Evolutionary conservation across 2,113 vertebrate species (phyloP).

Genomic region (Ceyx cyanopectus): DNA sequence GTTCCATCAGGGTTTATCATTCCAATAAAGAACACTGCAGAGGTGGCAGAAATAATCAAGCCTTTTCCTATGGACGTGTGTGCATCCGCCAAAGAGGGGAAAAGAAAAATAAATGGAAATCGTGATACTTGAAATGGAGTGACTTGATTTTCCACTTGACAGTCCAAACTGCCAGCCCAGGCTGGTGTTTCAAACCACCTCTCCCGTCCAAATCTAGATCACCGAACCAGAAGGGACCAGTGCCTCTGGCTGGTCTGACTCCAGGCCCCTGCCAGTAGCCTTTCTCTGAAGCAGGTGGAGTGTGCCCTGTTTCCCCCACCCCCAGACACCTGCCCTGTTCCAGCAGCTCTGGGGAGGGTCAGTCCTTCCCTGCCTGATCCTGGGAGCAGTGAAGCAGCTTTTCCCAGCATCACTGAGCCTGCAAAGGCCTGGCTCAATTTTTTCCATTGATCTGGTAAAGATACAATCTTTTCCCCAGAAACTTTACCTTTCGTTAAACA

Average conservation of each 20-base stretch:
- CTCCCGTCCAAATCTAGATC: neutral
- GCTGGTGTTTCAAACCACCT: neutral
- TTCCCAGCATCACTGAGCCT: neutral
- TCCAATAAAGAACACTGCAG: neutral
- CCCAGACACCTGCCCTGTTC: neutral
- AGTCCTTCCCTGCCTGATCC: accelerated
- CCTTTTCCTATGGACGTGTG: neutral
- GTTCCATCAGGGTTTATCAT: neutral
- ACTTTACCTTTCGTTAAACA: neutral
- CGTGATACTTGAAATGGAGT: neutral
- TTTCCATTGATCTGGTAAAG: neutral
- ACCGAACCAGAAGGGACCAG: neutral
- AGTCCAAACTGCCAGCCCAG: neutral
- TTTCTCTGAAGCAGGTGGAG: neutral
- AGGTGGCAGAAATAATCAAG: neutral
- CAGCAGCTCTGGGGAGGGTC: neutral
- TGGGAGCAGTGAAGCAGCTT: neutral
- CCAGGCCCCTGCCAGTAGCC: neutral
- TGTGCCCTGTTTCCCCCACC: neutral
- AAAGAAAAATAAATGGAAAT: conserved; percentile 9
- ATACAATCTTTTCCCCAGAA: conserved; percentile 40
- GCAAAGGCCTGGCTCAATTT: neutral
- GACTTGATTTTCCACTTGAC: neutral
- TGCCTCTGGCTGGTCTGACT: neutral
- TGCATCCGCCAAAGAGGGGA: neutral